These are phyloP conservation scores for Ormyrus labotus DNA, from an alignment of 2,888 invertebrate genomes.

Conservation along the genomic window DNA sequence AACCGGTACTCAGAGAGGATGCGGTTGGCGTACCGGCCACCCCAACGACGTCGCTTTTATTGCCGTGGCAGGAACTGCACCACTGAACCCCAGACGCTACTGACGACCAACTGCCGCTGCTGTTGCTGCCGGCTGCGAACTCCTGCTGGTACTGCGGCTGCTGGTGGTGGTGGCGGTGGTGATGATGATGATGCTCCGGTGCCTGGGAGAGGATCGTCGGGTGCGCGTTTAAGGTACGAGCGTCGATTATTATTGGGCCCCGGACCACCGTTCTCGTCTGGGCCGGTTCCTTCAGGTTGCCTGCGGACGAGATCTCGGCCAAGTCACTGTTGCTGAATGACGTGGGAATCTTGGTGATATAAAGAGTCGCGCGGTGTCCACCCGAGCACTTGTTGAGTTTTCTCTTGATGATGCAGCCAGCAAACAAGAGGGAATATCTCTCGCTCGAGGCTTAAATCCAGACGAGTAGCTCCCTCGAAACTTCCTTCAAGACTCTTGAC, in stretches of 20 bases:
- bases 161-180: conserved; percentile 50
- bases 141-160: conserved; percentile 38
- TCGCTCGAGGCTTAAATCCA: conserved; percentile 21
- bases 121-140: neutral
- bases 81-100: conserved; percentile 56
- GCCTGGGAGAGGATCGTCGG: conserved; percentile 46
- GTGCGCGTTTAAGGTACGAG: conserved; percentile 48
- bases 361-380: neutral
- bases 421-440: neutral
- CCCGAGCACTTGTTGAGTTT: conserved; percentile 33
- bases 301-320: conserved; percentile 71
- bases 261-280: conserved; percentile 60
- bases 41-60: conserved; percentile 62
- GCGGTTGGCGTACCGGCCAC: conserved; percentile 68
- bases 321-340: conserved; percentile 29
- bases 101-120: conserved; percentile 15
- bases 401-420: neutral
- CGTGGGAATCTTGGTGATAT: conserved; percentile 21
- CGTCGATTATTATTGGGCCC: conserved; percentile 62
- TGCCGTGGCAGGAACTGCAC: conserved; percentile 63
- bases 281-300: conserved; percentile 63
- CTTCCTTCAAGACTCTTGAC: conserved; percentile 44
- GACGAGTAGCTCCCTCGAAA: conserved; percentile 36
- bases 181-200: conserved; percentile 35
- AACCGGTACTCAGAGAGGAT: conserved; percentile 71